phyloP scores from a whole-genome alignment of 2,113 vertebrate genomes.

The Theropithecus gelada region DNA sequence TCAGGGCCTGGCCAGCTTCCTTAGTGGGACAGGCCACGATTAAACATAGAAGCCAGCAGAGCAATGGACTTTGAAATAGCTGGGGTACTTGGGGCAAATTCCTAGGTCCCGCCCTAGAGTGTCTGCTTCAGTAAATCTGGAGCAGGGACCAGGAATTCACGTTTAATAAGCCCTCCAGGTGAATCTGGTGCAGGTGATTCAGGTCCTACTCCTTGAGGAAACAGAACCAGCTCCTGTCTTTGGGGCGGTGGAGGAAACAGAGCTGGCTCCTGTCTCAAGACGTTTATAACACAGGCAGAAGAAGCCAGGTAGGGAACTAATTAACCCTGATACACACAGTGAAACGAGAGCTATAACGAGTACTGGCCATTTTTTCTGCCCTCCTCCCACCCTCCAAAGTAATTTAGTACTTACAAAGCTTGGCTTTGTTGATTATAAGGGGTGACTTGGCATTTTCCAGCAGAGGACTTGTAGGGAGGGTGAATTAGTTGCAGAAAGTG shows the following conservation, averaged over 20 bases:
- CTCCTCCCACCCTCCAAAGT: background rate
- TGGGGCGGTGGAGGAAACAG: too few species aligned
- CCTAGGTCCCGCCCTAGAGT: background rate
- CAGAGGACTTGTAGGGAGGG: background rate
- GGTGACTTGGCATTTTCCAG: conserved; percentile 1
- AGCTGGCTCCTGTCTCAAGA: background rate
- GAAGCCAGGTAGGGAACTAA: background rate
- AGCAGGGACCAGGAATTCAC: background rate
- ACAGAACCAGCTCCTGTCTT: background rate
- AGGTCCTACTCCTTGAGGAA: background rate
- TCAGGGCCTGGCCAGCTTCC: background rate
- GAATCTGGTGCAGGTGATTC: background rate
- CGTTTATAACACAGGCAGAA: background rate
- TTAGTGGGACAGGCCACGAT: background rate
- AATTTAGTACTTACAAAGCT: background rate
- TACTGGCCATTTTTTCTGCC: background rate
- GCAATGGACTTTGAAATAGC: background rate
- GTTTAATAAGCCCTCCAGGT: background rate
- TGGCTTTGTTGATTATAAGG: conserved; percentile 5
- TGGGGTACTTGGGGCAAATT: background rate
- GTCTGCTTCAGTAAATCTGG: background rate
- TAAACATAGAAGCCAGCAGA: background rate
- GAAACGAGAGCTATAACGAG: background rate
- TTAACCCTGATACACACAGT: background rate
- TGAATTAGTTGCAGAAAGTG: background rate